Evolutionary conservation across 2,888 invertebrate species (phyloP), one percentile per base, ranked within the genome.

Genomic region (Dryocosmus kuriphilus): DNA sequence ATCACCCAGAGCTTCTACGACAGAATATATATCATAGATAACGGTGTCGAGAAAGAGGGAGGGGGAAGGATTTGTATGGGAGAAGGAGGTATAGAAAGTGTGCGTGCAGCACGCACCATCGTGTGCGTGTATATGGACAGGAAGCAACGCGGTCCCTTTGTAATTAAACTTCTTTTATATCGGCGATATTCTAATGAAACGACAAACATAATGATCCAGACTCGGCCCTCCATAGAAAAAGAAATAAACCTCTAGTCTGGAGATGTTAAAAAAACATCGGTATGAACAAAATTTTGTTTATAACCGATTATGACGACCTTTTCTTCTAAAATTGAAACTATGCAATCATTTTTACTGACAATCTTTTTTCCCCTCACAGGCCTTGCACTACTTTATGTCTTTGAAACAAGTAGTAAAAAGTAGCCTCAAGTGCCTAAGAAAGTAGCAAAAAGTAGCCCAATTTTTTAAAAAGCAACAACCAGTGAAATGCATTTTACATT

Each of bases 81-180:
- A 22, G 32, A 46, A 73, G 78, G 62, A 77, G 71, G 57, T 74
- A 22, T 62, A 78, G 74, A 80, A 76, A 71, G 82, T 79, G 11
- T 87, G 88, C 88, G 86, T 87, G 88, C 82, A 79, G 83, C 88
- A 89, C 85, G 84, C 85, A 82, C 82, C 76, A 76, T 77, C 63
- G 77, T 78, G 73, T 80, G 83, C 82, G 84, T 84, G 82, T 81
- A 77, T 76, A 79, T 79, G 80, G 82, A 83, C 86, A 85, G 87
- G 88, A 88, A 89, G 86, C 84, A 79, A 82, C 82, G 81, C 80
- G 85, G 83, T 85, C 77, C 83, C 87, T 89, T 88, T 86, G 85
- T 89, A 89, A 89, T 89, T 89, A 89, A 89, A 85, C 84, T 84
- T 83, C 83, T 86, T 88, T 88, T 87, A 88, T 89, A 88, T 89